These are phyloP conservation scores for Rhodinocichla rosea DNA, from an alignment of 2,113 vertebrate genomes.

Conservation along the genomic window DNA sequence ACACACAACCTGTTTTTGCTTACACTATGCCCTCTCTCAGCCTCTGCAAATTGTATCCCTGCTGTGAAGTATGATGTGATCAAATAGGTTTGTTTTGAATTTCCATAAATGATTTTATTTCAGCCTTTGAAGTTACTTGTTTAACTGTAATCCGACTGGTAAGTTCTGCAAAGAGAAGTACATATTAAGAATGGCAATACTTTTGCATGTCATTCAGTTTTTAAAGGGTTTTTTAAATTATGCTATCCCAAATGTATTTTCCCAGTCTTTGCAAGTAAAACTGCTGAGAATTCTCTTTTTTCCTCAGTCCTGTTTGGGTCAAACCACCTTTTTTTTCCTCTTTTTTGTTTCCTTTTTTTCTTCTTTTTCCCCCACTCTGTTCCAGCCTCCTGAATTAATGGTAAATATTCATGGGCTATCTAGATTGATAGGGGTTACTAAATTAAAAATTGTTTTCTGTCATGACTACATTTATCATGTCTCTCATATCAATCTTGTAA, in stretches of 20 bases:
- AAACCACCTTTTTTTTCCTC: neutral
- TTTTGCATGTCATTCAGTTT: neutral
- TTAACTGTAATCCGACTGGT: neutral
- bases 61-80: slow-evolving; percentile 57
- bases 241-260: neutral
- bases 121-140: neutral
- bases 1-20: slow-evolving; percentile 55
- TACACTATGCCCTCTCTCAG: slow-evolving; percentile 37
- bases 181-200: neutral
- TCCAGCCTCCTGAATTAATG: slow-evolving; percentile 58
- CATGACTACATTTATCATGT: slow-evolving; percentile 72
- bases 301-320: slow-evolving; percentile 41
- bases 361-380: neutral
- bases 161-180: neutral
- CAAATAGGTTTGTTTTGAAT: slow-evolving; percentile 55
- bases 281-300: slow-evolving; percentile 5
- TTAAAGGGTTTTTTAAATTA: neutral
- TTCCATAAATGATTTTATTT: slow-evolving; percentile 47
- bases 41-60: slow-evolving; percentile 47
- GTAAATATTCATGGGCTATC: slow-evolving; percentile 71
- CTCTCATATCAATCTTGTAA: slow-evolving; percentile 41
- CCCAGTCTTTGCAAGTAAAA: neutral
- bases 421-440: slow-evolving; percentile 73
- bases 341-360: neutral
- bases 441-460: slow-evolving; percentile 76